Base-by-base conservation (phyloP, 2,797 vertebrate species). In the Microctenopoma lineatum region DNA sequence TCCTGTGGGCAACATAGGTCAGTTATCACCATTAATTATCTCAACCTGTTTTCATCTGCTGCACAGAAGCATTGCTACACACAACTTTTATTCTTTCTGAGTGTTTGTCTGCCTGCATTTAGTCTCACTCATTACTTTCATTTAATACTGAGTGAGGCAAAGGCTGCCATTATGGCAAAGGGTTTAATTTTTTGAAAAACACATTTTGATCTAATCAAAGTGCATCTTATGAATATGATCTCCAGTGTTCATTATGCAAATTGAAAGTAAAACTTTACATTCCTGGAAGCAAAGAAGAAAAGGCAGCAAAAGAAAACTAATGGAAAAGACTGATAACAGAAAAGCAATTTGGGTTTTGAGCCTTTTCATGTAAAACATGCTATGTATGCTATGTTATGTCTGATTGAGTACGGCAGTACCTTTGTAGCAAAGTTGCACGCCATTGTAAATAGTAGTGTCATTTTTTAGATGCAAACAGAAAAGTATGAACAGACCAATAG, bases 21-120 rank as follows among this genome's bases (percentile, higher is more conserved):
- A 82, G 66, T 87, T 77, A 82, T 87, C 75, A 68, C 63, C 67
- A 79, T 85, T 80, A 83, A 82, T 86, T 86, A 83, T 78, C 46
- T 8, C 51, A 65, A 55, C 14, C 66, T 73, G 54, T 79, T 69
- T 70, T 60, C 25, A 52, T 81, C 36, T 12, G 51, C 80, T 38
- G 59, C 60, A 69, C 54, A 66, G 21, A 66, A 54, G 47, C 57
- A 70, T 59, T 45, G 62, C 48, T n/a, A 0, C 42, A 51, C 45
- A 26, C 80, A 81, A 10, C 44, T n/a, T 47, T 45, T 18, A 18
- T 8, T 45, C 7, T 18, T 45, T 45, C 39, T 48, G 13, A 57
- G 41, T 53, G 25, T 59, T 16, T 56, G 25, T 57, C 21, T 39
- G 29, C 56, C 10, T 34, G 7, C 29, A 39, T 65, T 15, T 15